Conservation (phyloP, 2,797 vertebrate species). For the Ambastaia sidthimunki region DNA sequence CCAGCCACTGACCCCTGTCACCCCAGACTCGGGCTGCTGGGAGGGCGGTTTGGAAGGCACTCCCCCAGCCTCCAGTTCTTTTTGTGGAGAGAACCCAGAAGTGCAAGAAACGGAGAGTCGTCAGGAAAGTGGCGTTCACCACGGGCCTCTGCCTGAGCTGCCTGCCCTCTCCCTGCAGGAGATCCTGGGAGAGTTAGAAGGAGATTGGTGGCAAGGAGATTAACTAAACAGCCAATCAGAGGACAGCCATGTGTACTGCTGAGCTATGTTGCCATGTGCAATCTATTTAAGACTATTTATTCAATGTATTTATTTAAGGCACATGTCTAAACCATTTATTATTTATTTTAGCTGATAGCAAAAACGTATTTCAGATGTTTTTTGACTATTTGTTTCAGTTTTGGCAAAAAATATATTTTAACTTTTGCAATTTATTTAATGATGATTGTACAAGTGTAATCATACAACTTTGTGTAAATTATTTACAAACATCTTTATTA, state of each 20-base stretch:
- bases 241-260: constrained; percentile 57
- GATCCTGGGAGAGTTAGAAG: constrained; percentile 73
- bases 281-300: constrained; percentile 20
- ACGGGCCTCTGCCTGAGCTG: constrained; percentile 68
- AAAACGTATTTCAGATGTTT: constrained; percentile 3
- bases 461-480: constrained; percentile 5
- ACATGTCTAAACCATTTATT: background rate
- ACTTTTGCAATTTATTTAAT: constrained; percentile 37
- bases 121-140: constrained; percentile 30
- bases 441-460: constrained; percentile 6
- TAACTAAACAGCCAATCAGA: constrained; percentile 38
- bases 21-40: constrained; percentile 75
- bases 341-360: background rate
- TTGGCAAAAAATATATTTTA: no score
- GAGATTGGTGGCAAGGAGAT: constrained; percentile 70
- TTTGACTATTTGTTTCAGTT: background rate
- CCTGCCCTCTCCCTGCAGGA: constrained; percentile 71
- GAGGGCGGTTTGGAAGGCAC: constrained; percentile 62
- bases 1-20: constrained; percentile 57
- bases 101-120: constrained; percentile 40
- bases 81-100: constrained; percentile 49
- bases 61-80: constrained; percentile 57
- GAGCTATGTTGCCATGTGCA: constrained; percentile 26
- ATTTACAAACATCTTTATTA: constrained; percentile 26
- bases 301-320: constrained; percentile 26